Evolutionary conservation across 2,797 vertebrate species (phyloP).

Genomic region (Pterois miles): DNA sequence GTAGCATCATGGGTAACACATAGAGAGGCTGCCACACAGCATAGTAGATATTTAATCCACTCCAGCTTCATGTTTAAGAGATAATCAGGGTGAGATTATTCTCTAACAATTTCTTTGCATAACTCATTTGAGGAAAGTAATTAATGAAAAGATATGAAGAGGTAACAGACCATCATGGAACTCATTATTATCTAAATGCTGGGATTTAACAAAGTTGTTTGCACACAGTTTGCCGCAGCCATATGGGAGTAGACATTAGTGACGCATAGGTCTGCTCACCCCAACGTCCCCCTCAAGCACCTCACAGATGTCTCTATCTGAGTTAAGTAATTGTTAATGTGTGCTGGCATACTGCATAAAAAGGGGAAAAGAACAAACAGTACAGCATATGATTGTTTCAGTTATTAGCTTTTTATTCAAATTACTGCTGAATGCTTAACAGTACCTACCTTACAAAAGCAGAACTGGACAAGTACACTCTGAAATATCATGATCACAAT

Average conservation of each 20-base stretch:
- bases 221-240: neutral
- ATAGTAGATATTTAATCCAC: no score
- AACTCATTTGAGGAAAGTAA: no score
- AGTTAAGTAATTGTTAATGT: neutral
- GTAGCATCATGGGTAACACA: neutral
- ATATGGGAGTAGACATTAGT: conserved; percentile 20
- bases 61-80: no score
- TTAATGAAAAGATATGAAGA: neutral
- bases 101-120: neutral
- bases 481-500: neutral
- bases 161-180: neutral
- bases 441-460: neutral
- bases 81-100: neutral
- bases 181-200: neutral
- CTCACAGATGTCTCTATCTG: conserved; percentile 24
- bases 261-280: conserved; percentile 15
- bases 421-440: neutral
- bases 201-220: conserved; percentile 8
- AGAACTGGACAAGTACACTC: neutral
- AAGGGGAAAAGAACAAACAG: neutral
- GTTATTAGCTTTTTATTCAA: neutral
- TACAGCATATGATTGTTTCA: neutral
- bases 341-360: neutral
- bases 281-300: conserved; percentile 9
- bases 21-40: no score